Percentiles rank a stretch among this genome's conserved stretches.
These are phyloP conservation scores for Daphoenositta chrysoptera DNA, from an alignment of 2,113 vertebrate genomes.

Conservation along the genomic window DNA sequence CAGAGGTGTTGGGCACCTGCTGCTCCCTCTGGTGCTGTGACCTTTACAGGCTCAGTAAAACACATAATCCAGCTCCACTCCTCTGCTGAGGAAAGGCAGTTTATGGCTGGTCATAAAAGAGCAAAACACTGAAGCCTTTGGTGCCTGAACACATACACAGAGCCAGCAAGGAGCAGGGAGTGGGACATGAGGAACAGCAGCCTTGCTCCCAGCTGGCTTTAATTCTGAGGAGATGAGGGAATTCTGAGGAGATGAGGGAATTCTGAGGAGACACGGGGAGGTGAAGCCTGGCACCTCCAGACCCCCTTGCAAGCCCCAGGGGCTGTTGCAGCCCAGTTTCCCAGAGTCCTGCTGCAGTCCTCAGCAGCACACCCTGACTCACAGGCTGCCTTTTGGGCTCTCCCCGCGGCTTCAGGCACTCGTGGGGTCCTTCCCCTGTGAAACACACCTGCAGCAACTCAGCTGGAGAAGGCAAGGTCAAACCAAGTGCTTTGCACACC, in stretches of 20 bases:
- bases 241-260: neutral
- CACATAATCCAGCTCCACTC: neutral
- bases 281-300: neutral
- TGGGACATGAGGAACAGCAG: rapidly evolving
- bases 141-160: neutral
- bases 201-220: neutral
- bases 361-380: neutral
- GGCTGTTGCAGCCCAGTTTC: neutral
- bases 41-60: neutral
- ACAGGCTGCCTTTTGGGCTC: neutral
- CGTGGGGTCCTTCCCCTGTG: neutral
- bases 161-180: neutral
- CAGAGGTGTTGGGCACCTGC: neutral
- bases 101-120: neutral
- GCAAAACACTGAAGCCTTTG: neutral
- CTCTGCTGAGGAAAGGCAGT: neutral
- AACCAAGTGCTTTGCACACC: neutral
- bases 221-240: neutral
- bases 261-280: neutral
- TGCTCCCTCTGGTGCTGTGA: neutral
- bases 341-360: neutral
- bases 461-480: neutral
- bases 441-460: neutral
- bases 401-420: neutral
- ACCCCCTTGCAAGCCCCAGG: neutral